Conservation (phyloP, 2,797 vertebrate genomes). For the Manis crassicaudata region DNA sequence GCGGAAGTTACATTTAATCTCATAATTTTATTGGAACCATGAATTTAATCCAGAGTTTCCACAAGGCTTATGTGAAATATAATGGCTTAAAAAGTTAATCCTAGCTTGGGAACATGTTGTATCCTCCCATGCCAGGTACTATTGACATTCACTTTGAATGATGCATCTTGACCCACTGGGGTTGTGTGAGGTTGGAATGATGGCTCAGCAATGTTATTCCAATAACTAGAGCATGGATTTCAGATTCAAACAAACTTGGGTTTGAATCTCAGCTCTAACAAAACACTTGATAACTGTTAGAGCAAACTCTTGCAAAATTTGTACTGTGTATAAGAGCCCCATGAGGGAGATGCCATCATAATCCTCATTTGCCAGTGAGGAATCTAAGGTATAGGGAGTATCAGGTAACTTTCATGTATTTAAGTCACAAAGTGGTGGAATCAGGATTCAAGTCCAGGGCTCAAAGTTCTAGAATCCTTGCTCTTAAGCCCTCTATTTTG, state of each 20-base stretch:
- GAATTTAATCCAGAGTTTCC: constrained; percentile 3
- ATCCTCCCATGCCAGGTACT: background rate
- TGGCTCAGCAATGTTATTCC: background rate
- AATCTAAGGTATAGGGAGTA: background rate
- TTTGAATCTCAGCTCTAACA: background rate
- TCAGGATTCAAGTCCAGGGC: background rate
- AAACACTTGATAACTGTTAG: background rate
- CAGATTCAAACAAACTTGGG: background rate
- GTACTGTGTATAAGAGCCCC: background rate
- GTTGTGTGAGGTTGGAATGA: background rate
- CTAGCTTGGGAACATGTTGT: background rate
- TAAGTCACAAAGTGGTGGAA: background rate
- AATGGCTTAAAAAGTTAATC: constrained; percentile 26
- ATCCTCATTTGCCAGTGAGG: background rate
- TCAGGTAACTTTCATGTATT: background rate
- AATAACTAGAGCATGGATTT: background rate
- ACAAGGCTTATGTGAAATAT: background rate
- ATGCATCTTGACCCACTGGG: background rate
- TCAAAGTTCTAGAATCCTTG: background rate
- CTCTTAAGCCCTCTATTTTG: background rate
- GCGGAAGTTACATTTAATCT: background rate
- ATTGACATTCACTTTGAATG: background rate
- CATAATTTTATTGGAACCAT: background rate
- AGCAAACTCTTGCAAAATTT: background rate
- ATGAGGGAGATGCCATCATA: background rate